These are phyloP conservation scores for Microctonus hyperodae DNA, from an alignment of 2,888 invertebrate genomes.

Conservation along the genomic window DNA sequence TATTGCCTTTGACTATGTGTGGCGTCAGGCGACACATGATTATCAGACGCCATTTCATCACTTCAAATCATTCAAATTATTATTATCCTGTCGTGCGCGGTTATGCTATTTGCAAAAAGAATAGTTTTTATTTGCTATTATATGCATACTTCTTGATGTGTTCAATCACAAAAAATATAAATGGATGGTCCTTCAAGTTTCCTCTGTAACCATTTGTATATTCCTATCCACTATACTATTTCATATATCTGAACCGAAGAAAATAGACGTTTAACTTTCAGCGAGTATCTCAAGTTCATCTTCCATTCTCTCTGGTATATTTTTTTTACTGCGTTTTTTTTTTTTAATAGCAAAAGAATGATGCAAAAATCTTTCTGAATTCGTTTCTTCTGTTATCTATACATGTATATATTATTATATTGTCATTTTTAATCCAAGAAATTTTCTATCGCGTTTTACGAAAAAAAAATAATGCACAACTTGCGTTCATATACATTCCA, in stretches of 20 bases:
- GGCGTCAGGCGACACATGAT: constrained; percentile 51
- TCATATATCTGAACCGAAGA: constrained; percentile 5
- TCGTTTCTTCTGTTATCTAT: constrained; percentile 10
- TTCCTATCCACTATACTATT: not conserved
- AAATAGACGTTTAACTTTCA: constrained; percentile 10
- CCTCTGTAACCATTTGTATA: no score
- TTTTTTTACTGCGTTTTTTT: no score
- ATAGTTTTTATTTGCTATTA: not conserved
- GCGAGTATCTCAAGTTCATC: not conserved
- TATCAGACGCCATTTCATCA: constrained; percentile 28
- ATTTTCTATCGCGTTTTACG: constrained; percentile 13
- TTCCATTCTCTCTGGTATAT: no score
- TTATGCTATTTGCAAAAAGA: not conserved
- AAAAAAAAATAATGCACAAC: not conserved
- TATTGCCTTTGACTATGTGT: constrained; percentile 56
- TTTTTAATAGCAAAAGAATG: not conserved
- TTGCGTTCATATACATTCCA: constrained; percentile 9
- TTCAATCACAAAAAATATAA: no score
- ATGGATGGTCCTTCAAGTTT: no score
- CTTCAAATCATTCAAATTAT: constrained; percentile 33
- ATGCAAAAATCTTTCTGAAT: constrained; percentile 2
- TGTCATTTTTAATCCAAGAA: not conserved
- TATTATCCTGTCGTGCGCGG: not conserved
- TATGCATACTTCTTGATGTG: not conserved
- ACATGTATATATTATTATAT: not conserved